Base-by-base conservation (phyloP, 92 coral and sea anemone genomes). In the Phenganax marumi region DNA sequence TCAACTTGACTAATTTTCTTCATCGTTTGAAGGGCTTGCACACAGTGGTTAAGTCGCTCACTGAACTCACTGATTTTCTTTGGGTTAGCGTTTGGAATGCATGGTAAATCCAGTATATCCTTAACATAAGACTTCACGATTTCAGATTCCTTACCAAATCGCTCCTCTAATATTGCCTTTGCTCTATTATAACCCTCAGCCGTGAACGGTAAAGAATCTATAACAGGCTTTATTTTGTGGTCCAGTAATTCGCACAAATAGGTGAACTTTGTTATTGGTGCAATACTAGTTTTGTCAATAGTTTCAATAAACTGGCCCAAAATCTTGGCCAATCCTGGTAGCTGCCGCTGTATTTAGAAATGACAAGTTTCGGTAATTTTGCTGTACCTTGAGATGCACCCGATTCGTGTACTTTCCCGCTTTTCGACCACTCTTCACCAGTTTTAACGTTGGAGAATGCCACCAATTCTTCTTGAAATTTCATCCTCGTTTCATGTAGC, bases 241-340 rank as follows among this genome's bases (percentile, higher is more conserved):
- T 61, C 52, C 0, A 75, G 74, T 25, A 74, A 47, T 61, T 63
- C 86, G 14, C 86, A 61, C 49, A 74, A 46, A 50, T 84, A 84
- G 7, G 86, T 50, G 47, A 22, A 84, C 62, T 84, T 84, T 39
- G 66, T 61, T 13, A 84, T 84, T 0, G 86, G 74, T 3, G 81
- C 57, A 7, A 84, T 73, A 5, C 55, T 75, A 0, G 66, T 53
- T 65, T 81, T 73, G 22, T 84, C 86, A 22, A 87, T 75, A 13
- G 80, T 72, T 53, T 86, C 78, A 12, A 66, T 62, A 52, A 88
- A 88, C 17, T 88, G 85, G 18, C 79, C 83, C 87, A 88, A 73
- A 88, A 84, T 33, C 79, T 63, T 7, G 75, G 85, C 79, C 85
- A 69, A 56, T 70, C 85, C n/a, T 69, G 66, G 12, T 22, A 73